Conservation (phyloP, 2,797 vertebrate species). For the Myiothlypis chrysogaster region DNA sequence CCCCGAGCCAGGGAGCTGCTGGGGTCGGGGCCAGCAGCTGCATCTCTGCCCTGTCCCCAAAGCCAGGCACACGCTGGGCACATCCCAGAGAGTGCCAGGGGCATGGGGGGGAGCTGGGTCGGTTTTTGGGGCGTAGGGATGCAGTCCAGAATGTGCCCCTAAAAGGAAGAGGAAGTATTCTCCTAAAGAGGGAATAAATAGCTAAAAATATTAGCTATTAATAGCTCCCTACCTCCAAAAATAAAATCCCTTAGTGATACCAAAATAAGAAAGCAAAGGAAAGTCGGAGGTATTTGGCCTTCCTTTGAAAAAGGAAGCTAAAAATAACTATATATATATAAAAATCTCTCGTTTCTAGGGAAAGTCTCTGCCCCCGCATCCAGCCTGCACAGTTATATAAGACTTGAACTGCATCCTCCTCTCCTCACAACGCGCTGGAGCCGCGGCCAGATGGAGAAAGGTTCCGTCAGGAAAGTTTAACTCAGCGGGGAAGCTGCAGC, state of each 20-base stretch:
- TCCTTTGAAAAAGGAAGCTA: slow-evolving; percentile 61
- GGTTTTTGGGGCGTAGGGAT: background rate
- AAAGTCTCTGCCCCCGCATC: slow-evolving; percentile 70
- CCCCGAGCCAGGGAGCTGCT: background rate
- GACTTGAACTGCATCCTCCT: slow-evolving; percentile 53
- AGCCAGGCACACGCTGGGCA: background rate
- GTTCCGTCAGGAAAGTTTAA: slow-evolving; percentile 73
- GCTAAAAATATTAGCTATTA: slow-evolving; percentile 66
- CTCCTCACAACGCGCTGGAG: slow-evolving; percentile 37
- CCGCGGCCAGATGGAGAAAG: slow-evolving; percentile 48
- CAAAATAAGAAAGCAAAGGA: slow-evolving; percentile 75
- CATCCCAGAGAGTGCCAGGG: background rate
- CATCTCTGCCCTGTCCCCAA: background rate
- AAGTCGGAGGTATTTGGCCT: slow-evolving; percentile 70
- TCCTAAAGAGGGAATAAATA: slow-evolving; percentile 66
- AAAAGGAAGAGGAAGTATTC: slow-evolving; percentile 62
- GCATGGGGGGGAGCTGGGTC: background rate
- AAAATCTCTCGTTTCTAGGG: slow-evolving; percentile 78
- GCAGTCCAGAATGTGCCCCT: background rate
- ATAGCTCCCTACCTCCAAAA: slow-evolving; percentile 63
- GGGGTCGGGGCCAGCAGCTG: background rate
- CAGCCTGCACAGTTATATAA: slow-evolving; percentile 70
- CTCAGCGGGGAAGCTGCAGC: slow-evolving; percentile 70
- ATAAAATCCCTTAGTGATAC: slow-evolving; percentile 73
- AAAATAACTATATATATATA: slow-evolving; percentile 71